A percentile compares a stretch with the other conserved stretches of the same genome.
Evolutionary conservation across 2,797 vertebrate species (phyloP).

Genomic region (Protosalanx chinensis): DNA sequence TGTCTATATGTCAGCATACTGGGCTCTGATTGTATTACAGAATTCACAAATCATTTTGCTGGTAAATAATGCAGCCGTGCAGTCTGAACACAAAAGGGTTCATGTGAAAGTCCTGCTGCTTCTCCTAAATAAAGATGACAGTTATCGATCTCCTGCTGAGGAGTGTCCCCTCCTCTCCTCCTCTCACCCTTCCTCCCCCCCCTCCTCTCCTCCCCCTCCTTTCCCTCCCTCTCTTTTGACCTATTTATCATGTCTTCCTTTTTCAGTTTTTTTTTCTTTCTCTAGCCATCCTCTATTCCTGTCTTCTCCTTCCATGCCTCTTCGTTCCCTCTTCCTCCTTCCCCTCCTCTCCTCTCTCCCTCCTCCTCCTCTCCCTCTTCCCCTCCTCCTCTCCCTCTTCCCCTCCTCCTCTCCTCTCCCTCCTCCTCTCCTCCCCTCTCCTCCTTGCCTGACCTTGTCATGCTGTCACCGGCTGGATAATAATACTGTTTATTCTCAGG

Average conservation of each 20-base stretch:
- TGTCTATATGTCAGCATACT: neutral
- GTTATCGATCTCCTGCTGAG: neutral
- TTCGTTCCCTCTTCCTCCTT: neutral
- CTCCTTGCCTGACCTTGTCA: neutral
- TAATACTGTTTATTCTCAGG: neutral
- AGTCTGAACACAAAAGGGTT: neutral
- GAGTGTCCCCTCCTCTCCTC: neutral
- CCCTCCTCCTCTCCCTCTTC: neutral
- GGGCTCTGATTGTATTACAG: too few species aligned
- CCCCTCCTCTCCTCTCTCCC: neutral
- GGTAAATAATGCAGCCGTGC: neutral
- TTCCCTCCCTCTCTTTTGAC: neutral
- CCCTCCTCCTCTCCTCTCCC: neutral
- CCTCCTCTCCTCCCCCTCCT: neutral
- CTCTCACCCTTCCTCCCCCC: neutral
- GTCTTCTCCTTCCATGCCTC: neutral
- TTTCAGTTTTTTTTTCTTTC: neutral
- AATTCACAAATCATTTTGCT: neutral
- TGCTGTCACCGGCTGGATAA: neutral
- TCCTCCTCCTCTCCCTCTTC: neutral
- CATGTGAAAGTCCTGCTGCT: neutral
- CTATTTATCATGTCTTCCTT: neutral
- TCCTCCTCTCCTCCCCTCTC: neutral
- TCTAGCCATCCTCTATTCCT: neutral
- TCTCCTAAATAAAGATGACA: neutral